Base-by-base conservation (phyloP, 64 coral and sea anemone genomes). In the Stichodactyla helianthus region DNA sequence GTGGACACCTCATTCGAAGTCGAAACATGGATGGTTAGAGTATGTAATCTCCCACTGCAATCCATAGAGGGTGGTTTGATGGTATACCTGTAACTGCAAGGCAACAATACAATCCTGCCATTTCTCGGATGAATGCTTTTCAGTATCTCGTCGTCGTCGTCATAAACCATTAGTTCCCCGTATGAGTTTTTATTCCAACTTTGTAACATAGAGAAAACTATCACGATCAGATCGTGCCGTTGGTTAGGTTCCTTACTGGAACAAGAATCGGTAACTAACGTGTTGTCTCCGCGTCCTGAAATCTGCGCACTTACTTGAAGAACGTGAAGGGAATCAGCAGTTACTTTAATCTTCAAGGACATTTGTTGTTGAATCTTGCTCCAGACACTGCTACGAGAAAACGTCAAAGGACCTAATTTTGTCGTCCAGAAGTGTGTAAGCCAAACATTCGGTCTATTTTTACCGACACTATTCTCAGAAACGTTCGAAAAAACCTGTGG, bases 121-220 rank as follows among this genome's bases (percentile, higher is more conserved):
- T 55, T 71, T 71, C 23, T 92, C 50, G 94, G 90, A 79, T 95
- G 79, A 7, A 95, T 26, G 82, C 86, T 87, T 89, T 89, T 92
- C 50, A 92, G 51, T 8, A 95, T 92, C 76, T 95, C 94, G n/a
- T 67, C 94, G 17, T 87, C 55, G 12, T 86, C 18, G 14, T 14
- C 79, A 80, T 95, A 95, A 68, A 95, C 14, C 6, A 95, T n/a
- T 5, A 95, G 51, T 55, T 95, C 94, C 20, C 94, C 94, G 51
- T 95, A 92, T 7, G 16, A 58, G 25, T 95, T 95, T 54, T 77
- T 82, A 10, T 86, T 82, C 94, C 90, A 95, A 1, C 79, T 74
- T 64, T 71, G 35, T 6, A 77, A 55, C 68, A 95, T 80, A 52
- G 92, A 83, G 23, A 95, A 58, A 57, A 89, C 20, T 51, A 84